Conservation (phyloP, 1,140 invertebrate genomes). For the Yoshiicerus persimilis region DNA sequence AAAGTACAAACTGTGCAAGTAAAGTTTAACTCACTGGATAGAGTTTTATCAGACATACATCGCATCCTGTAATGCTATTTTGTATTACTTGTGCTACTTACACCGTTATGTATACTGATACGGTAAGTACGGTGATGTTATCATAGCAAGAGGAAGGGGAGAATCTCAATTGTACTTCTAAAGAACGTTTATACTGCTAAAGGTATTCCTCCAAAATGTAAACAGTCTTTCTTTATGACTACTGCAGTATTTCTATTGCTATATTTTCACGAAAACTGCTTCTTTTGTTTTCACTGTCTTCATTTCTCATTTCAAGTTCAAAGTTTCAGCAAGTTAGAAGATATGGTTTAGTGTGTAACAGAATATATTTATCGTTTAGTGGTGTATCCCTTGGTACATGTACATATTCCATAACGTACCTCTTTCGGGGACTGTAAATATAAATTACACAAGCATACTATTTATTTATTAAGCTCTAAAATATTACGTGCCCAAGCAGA, state of each 20-base stretch:
- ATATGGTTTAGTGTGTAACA: background rate
- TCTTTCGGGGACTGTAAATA: too few relatives aligned
- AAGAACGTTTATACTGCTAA: background rate
- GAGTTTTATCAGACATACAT: background rate
- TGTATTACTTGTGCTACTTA: background rate
- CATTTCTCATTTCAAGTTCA: background rate
- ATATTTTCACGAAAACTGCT: background rate
- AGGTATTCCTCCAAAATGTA: background rate
- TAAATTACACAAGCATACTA: too few relatives aligned
- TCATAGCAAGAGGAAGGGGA: background rate
- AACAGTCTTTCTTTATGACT: background rate
- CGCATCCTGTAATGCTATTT: background rate
- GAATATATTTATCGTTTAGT: too few relatives aligned
- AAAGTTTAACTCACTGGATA: background rate
- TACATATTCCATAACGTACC: too few relatives aligned
- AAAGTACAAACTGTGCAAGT: background rate
- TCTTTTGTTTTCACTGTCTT: background rate
- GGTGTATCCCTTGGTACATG: too few relatives aligned
- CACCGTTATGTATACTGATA: background rate
- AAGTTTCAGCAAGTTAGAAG: background rate
- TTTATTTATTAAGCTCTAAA: too few relatives aligned
- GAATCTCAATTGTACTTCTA: background rate
- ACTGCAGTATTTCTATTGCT: background rate
- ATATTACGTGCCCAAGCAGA: too few relatives aligned
- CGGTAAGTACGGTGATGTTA: background rate